These are phyloP conservation scores for Condylura cristata DNA, from an alignment of 2,113 vertebrate species.

Conservation along the genomic window DNA sequence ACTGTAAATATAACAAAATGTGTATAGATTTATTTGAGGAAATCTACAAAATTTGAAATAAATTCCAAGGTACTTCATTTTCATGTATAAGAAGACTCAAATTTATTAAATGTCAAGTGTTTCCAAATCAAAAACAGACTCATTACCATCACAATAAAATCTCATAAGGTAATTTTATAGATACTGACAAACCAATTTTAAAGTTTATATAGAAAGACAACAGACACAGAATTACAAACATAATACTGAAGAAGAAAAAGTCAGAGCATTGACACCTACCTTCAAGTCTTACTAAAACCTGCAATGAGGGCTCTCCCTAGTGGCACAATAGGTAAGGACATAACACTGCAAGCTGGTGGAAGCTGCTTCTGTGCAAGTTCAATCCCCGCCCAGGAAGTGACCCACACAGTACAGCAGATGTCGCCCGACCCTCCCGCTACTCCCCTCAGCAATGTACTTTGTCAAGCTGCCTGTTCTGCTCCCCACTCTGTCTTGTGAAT, in stretches of 20 bases:
- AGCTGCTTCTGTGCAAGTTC: too few species aligned
- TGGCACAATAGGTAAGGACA: too few species aligned
- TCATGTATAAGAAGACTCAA: background rate
- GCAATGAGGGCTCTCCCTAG: too few species aligned
- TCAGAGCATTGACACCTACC: background rate
- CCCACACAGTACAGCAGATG: too few species aligned
- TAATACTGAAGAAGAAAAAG: background rate
- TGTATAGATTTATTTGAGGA: background rate
- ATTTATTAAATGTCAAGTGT: conserved; percentile 2
- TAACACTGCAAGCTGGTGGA: too few species aligned
- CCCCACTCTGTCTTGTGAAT: too few species aligned
- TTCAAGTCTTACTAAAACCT: background rate
- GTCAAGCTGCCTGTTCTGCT: too few species aligned
- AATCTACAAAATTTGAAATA: background rate
- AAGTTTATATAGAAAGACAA: background rate
- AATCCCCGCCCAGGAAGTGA: too few species aligned
- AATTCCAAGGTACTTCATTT: background rate
- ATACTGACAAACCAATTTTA: background rate
- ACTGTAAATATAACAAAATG: background rate
- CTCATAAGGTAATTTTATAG: background rate
- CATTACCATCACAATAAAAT: background rate
- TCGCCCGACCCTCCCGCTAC: too few species aligned
- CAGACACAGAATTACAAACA: background rate
- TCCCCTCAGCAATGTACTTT: too few species aligned
- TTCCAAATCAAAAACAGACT: background rate